phyloP scores from a whole-genome alignment of 2,797 vertebrate genomes.

The Sebastes kiyomatsui region DNA sequence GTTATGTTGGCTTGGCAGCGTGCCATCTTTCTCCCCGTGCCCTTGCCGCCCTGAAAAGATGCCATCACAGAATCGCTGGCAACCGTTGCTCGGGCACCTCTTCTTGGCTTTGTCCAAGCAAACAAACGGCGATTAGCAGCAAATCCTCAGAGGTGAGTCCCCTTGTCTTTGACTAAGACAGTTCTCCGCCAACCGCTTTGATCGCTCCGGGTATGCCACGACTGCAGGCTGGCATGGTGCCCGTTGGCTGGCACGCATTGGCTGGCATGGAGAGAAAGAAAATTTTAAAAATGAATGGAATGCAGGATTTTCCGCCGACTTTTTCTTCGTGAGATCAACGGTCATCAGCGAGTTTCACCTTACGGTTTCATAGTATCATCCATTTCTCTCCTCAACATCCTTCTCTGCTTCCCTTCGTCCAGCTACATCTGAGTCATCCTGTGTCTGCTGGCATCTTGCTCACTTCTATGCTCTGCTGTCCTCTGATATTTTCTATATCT shows the following conservation, averaged over 20 bases:
- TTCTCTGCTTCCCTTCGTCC: slow-evolving; percentile 39
- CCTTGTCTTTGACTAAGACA: slow-evolving; percentile 50
- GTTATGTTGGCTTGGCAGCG: slow-evolving; percentile 66
- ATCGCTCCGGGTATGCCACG: slow-evolving; percentile 39
- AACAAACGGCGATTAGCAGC: slow-evolving; percentile 65
- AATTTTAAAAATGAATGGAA: slow-evolving; percentile 30
- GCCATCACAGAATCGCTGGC: slow-evolving; percentile 70
- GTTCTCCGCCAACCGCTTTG: slow-evolving; percentile 31
- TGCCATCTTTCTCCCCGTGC: slow-evolving; percentile 70
- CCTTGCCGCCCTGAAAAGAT: slow-evolving; percentile 63
- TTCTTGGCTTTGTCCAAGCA: slow-evolving; percentile 70
- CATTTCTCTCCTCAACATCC: slow-evolving; percentile 39
- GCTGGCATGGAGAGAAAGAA: slow-evolving; percentile 45
- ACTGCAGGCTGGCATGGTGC: slow-evolving; percentile 65
- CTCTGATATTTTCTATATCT: slow-evolving; percentile 31
- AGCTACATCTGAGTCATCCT: slow-evolving; percentile 47
- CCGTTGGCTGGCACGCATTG: slow-evolving; percentile 47
- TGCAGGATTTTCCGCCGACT: slow-evolving; percentile 14
- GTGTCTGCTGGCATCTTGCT: slow-evolving; percentile 58
- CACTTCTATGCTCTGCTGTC: slow-evolving; percentile 41
- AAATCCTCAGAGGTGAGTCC: slow-evolving; percentile 74
- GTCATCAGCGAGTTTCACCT: slow-evolving; percentile 24
- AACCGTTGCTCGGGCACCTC: slow-evolving; percentile 66
- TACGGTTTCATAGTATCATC: slow-evolving; percentile 19
- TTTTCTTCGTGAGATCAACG: slow-evolving; percentile 25